phyloP scores from a whole-genome alignment of 2,797 vertebrate species.

The Anas capensis region DNA sequence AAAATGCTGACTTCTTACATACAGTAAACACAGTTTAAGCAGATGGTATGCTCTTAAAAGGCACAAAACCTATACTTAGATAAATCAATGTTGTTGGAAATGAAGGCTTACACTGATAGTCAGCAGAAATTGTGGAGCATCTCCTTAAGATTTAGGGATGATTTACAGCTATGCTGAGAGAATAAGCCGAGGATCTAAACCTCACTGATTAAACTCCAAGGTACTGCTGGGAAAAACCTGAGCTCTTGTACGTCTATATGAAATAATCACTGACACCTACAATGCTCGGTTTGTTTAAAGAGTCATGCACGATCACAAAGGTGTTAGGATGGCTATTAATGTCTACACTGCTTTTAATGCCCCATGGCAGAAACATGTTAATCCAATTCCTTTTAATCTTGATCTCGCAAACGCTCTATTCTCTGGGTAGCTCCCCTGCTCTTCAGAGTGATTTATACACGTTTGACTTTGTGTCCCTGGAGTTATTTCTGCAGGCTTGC shows the following conservation, averaged over 20 bases:
- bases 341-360: neutral
- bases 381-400: neutral
- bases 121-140: slow-evolving; percentile 69
- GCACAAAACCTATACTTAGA: slow-evolving; percentile 68
- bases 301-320: neutral
- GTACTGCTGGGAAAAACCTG: neutral
- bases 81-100: slow-evolving; percentile 59
- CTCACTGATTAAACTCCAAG: slow-evolving; percentile 35
- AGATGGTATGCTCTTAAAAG: slow-evolving; percentile 51
- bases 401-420: neutral
- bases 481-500: neutral
- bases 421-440: neutral
- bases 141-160: slow-evolving; percentile 51
- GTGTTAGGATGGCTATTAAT: neutral
- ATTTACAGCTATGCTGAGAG: slow-evolving; percentile 53
- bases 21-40: slow-evolving; percentile 70
- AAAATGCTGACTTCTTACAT: slow-evolving; percentile 68
- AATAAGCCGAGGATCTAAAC: slow-evolving; percentile 9
- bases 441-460: neutral
- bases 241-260: neutral
- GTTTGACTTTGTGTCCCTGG: neutral
- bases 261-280: neutral
- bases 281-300: neutral
- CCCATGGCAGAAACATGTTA: neutral
- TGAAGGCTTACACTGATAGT: slow-evolving; percentile 35